Percentiles rank a stretch among this genome's conserved stretches.
Evolutionary conservation across 2,888 invertebrate species (phyloP).

Genomic region (Isoperla grammatica): DNA sequence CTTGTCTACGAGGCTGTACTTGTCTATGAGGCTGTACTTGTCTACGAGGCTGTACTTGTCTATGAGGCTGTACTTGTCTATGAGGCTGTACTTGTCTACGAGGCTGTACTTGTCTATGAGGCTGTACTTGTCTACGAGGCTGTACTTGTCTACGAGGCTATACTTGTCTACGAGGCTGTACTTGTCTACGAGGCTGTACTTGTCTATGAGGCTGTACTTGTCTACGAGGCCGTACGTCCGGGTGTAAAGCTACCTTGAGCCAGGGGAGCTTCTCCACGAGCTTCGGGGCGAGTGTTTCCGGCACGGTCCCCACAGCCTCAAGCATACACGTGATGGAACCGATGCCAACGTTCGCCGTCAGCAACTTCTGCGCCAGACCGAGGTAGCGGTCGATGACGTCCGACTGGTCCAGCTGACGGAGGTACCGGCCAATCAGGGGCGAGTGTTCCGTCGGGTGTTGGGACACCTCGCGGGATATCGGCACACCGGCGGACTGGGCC

Average conservation of each 20-base stretch:
- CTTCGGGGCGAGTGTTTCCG: slow-evolving; percentile 59
- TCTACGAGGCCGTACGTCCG: no score
- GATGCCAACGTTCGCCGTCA: slow-evolving; percentile 59
- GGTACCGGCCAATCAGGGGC: slow-evolving; percentile 60
- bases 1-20: no score
- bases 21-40: no score
- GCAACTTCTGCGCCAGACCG: slow-evolving; percentile 58
- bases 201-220: no score
- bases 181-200: no score
- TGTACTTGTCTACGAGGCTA: no score
- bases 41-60: no score
- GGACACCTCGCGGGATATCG: slow-evolving; percentile 42
- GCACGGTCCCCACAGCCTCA: slow-evolving; percentile 78
- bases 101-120: no score
- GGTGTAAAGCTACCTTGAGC: slow-evolving; percentile 52
- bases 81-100: no score
- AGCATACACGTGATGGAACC: slow-evolving; percentile 69
- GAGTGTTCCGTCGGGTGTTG: slow-evolving; percentile 60
- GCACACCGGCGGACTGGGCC: slow-evolving; percentile 56
- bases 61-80: no score
- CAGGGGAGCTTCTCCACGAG: slow-evolving; percentile 60
- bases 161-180: no score
- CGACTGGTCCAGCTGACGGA: slow-evolving; percentile 43
- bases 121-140: no score
- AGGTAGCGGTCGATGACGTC: slow-evolving; percentile 59